A percentile compares a stretch with the other conserved stretches of the same genome.
Conservation (phyloP, 2,888 invertebrate genomes). For the Hartigia nigra region DNA sequence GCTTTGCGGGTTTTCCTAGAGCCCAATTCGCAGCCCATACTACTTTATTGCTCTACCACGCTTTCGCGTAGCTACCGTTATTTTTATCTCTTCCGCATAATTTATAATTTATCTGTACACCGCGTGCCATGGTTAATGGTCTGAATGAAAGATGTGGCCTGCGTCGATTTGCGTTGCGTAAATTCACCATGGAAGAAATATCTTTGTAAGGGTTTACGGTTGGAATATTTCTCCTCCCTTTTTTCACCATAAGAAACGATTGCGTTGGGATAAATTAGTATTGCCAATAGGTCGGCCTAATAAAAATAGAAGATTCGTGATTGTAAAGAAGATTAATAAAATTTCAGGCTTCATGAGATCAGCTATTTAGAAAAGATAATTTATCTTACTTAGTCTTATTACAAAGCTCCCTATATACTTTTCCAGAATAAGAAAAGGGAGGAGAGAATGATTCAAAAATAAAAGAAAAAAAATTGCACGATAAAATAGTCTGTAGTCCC, state of each 20-base stretch:
- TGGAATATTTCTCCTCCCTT: background rate
- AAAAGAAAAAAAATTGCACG: background rate
- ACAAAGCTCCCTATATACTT: background rate
- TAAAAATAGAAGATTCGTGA: background rate
- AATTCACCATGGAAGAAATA: background rate
- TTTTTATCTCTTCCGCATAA: conserved; percentile 57
- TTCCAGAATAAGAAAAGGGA: background rate
- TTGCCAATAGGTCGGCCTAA: background rate
- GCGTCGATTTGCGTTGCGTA: background rate
- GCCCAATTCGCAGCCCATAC: conserved; percentile 27
- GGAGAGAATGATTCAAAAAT: background rate
- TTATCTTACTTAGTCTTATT: background rate
- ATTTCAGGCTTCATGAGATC: background rate
- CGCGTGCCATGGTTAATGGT: conserved; percentile 28
- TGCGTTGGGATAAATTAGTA: background rate
- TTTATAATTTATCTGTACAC: conserved; percentile 46
- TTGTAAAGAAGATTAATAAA: background rate
- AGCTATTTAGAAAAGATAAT: background rate
- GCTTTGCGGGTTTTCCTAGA: conserved; percentile 16
- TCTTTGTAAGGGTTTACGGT: background rate
- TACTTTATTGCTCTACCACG: background rate
- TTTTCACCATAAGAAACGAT: background rate
- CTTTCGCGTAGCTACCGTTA: conserved; percentile 20
- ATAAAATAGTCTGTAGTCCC: background rate
- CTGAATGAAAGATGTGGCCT: background rate